A percentile compares a stretch with the other conserved stretches of the same genome.
These are phyloP conservation scores for Monarcha castaneiventris DNA, from an alignment of 2,113 vertebrate genomes.

Conservation along the genomic window DNA sequence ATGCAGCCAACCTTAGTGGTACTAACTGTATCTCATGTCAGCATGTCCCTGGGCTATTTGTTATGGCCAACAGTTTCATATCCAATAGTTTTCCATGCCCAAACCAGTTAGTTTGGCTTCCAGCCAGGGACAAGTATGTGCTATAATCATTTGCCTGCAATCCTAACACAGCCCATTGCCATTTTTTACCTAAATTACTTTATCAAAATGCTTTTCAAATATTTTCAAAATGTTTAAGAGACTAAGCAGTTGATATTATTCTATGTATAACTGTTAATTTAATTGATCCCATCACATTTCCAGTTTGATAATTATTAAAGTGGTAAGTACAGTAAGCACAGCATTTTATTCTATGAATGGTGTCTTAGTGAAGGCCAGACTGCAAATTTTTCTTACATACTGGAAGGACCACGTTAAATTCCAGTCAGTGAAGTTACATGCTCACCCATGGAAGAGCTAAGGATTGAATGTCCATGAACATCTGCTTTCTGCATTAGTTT, in stretches of 20 bases:
- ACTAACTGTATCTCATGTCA: not conserved
- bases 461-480: not conserved
- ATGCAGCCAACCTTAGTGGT: not conserved
- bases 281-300: not conserved
- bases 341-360: not conserved
- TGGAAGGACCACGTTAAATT: not conserved
- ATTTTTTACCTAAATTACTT: not conserved
- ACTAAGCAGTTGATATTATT: not conserved
- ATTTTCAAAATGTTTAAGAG: not conserved
- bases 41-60: not conserved
- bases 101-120: not conserved
- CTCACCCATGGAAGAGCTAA: not conserved
- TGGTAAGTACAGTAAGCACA: not conserved
- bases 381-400: not conserved
- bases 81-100: not conserved
- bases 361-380: not conserved
- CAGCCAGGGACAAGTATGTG: not conserved
- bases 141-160: not conserved
- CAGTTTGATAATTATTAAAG: not conserved
- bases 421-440: not conserved
- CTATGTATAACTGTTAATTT: not conserved
- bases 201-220: not conserved
- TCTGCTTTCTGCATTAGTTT: not conserved
- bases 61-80: not conserved
- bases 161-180: not conserved